Conservation (phyloP, 2,888 invertebrate genomes). For the Agrotis ipsilon region DNA sequence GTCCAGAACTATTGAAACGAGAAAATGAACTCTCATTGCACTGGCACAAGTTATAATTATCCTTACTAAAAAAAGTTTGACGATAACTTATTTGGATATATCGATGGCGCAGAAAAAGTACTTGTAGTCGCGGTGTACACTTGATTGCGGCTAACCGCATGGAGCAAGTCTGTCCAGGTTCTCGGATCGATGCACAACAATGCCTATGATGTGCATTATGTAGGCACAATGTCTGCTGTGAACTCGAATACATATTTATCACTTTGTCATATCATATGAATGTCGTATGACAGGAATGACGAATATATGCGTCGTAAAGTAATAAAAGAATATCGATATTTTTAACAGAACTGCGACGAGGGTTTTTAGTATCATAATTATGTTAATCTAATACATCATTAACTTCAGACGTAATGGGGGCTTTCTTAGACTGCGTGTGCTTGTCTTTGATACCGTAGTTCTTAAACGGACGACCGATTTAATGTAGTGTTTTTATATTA, state of each 20-base stretch:
- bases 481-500: too few species aligned
- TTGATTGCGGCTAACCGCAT: slow-evolving; percentile 65
- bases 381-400: too few species aligned
- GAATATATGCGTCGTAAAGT: too few species aligned
- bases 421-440: too few species aligned
- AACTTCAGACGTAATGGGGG: too few species aligned
- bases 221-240: slow-evolving; percentile 31
- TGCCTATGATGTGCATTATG: slow-evolving; percentile 48
- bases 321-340: too few species aligned
- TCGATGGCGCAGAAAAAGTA: slow-evolving; percentile 55
- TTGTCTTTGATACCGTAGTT: too few species aligned
- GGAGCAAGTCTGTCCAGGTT: slow-evolving; percentile 45
- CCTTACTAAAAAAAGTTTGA: slow-evolving; percentile 52
- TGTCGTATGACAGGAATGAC: slow-evolving; percentile 6
- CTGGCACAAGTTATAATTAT: slow-evolving; percentile 45
- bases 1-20: slow-evolving; percentile 30
- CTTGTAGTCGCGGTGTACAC: slow-evolving; percentile 53
- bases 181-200: slow-evolving; percentile 58
- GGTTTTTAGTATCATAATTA: too few species aligned
- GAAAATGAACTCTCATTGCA: slow-evolving; percentile 27
- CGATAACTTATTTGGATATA: slow-evolving; percentile 61
- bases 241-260: slow-evolving; percentile 14
- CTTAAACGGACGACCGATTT: too few species aligned
- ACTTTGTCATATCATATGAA: slow-evolving; percentile 6
- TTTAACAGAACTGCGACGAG: too few species aligned